Evolutionary conservation across 1,140 invertebrate species (phyloP).

Genomic region (Zaprionus ghesquierei): DNA sequence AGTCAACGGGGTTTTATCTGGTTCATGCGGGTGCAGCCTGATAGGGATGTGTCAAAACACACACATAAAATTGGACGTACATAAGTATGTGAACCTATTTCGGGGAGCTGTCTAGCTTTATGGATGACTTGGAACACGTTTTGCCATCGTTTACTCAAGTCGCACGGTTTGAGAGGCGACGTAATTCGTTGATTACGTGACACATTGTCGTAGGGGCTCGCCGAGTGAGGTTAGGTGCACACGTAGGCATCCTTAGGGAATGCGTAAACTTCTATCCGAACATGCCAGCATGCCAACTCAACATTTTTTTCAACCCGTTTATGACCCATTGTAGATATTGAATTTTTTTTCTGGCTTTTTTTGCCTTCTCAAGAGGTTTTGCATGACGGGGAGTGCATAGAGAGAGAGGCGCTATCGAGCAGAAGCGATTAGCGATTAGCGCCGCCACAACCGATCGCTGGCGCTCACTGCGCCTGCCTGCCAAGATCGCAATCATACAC

Average conservation of each 20-base stretch:
- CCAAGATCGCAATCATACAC: conserved; percentile 47
- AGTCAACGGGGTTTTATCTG: conserved; percentile 17
- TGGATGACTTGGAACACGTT: conserved; percentile 36
- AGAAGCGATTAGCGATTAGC: conserved; percentile 52
- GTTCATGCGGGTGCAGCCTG: conserved; percentile 38
- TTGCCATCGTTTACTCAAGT: conserved; percentile 1
- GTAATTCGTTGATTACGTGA: conserved; percentile 22
- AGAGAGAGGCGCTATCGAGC: conserved; percentile 32
- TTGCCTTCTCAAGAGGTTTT: conserved; percentile 22
- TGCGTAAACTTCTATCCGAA: neutral
- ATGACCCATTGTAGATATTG: neutral
- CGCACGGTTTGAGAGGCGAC: conserved; percentile 27
- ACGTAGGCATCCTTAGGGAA: neutral
- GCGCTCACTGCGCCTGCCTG: neutral
- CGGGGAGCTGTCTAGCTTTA: conserved; percentile 32
- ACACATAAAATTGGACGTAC: neutral
- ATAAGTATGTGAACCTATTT: neutral
- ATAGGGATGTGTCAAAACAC: conserved; percentile 16
- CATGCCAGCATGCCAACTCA: neutral
- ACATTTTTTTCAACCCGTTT: neutral
- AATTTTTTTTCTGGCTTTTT: neutral
- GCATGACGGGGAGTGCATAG: conserved; percentile 16
- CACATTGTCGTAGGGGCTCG: conserved; percentile 10
- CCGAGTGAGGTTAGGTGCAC: neutral
- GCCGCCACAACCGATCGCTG: conserved; percentile 46